Conservation (phyloP, 2,888 invertebrate species). For the Malacosoma neustria region DNA sequence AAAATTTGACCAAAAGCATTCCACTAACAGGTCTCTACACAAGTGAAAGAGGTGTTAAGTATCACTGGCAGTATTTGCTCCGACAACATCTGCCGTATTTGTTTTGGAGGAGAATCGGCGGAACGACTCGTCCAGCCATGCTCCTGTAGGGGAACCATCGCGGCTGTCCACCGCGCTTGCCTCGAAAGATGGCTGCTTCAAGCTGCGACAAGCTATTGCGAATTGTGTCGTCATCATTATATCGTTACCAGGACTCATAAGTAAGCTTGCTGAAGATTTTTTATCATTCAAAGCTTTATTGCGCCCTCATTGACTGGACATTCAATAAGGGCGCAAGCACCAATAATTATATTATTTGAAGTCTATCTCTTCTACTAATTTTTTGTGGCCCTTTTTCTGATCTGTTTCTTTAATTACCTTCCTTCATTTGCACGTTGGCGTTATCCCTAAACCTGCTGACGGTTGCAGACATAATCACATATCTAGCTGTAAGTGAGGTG, state of each 20-base stretch:
- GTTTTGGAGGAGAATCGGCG: slow-evolving; percentile 62
- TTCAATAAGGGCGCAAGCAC: too few relatives aligned
- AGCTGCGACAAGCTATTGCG: slow-evolving; percentile 64
- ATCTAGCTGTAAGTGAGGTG: too few relatives aligned
- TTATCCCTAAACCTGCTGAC: too few relatives aligned
- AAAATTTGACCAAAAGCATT: background rate
- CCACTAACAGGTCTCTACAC: slow-evolving; percentile 24
- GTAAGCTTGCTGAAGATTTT: slow-evolving; percentile 20
- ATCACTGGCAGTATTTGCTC: slow-evolving; percentile 36
- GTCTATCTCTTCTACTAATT: too few relatives aligned
- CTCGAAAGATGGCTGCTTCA: slow-evolving; percentile 68
- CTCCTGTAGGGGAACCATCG: slow-evolving; percentile 63
- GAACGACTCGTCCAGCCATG: slow-evolving; percentile 66
- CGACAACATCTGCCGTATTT: slow-evolving; percentile 63
- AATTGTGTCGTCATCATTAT: slow-evolving; percentile 63
- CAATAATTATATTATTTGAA: too few relatives aligned
- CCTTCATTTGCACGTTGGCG: too few relatives aligned
- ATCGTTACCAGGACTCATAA: slow-evolving; percentile 60
- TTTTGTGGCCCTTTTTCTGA: too few relatives aligned
- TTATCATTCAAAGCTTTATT: too few relatives aligned
- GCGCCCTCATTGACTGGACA: too few relatives aligned
- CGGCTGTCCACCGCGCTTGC: slow-evolving; percentile 62
- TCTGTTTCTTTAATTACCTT: too few relatives aligned
- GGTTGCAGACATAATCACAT: too few relatives aligned
- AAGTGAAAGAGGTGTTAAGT: slow-evolving; percentile 39